Evolutionary conservation across 1,140 invertebrate species (phyloP).

Genomic region (Drosophila carrolli): DNA sequence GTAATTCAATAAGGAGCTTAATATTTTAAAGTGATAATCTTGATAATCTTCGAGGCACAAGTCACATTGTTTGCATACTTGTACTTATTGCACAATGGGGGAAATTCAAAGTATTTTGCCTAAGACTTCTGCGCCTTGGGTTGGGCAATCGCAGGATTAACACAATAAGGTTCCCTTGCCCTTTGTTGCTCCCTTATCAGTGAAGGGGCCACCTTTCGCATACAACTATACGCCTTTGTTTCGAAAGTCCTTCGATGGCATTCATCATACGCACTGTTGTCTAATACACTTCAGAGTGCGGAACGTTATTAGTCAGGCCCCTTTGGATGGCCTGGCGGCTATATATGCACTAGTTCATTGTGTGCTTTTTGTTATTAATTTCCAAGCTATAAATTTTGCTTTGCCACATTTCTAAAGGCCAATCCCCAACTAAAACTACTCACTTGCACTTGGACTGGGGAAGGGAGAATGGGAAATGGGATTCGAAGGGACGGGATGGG

Average conservation of each 20-base stretch:
- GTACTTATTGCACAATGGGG: neutral
- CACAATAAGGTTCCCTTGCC: slow-evolving; percentile 8
- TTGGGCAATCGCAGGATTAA: slow-evolving; percentile 16
- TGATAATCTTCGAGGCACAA: neutral
- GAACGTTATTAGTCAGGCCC: slow-evolving; percentile 43
- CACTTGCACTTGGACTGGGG: slow-evolving; percentile 36
- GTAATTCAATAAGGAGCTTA: neutral
- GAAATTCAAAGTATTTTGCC: neutral
- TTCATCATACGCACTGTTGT: slow-evolving; percentile 52
- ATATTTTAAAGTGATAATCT: neutral
- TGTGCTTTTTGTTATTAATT: slow-evolving; percentile 80
- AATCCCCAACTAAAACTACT: slow-evolving; percentile 60
- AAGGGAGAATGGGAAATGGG: neutral
- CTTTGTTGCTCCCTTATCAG: neutral
- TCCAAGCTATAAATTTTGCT: slow-evolving; percentile 82
- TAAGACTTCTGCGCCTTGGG: slow-evolving; percentile 1
- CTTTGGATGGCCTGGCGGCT: slow-evolving; percentile 21
- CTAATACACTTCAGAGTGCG: slow-evolving; percentile 49
- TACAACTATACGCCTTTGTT: slow-evolving; percentile 40
- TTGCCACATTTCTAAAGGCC: slow-evolving; percentile 79
- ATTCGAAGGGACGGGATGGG: neutral
- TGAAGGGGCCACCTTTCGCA: slow-evolving; percentile 15
- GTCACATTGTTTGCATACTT: slow-evolving; percentile 3
- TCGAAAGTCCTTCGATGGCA: slow-evolving; percentile 37
- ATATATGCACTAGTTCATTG: slow-evolving; percentile 67